These are phyloP conservation scores for Solen grandis DNA, from an alignment of 1,140 invertebrate species.

Conservation along the genomic window DNA sequence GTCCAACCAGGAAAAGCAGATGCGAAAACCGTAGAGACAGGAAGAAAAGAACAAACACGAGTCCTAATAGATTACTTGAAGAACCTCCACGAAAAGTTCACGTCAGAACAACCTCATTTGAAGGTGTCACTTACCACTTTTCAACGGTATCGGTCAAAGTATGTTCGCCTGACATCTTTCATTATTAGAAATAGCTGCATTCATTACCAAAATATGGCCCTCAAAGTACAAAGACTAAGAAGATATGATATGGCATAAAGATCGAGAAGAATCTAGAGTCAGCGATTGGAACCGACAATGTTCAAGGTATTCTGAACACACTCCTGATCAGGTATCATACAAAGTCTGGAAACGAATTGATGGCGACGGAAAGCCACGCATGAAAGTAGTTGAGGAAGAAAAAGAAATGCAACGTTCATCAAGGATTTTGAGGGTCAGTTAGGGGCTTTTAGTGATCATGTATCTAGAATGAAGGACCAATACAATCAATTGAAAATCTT, in stretches of 20 bases:
- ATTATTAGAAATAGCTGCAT: slow-evolving; percentile 39
- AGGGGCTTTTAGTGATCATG: slow-evolving; percentile 27
- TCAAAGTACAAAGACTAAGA: neutral
- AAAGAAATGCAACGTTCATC: neutral
- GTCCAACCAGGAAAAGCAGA: slow-evolving; percentile 23
- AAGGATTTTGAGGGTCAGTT: neutral
- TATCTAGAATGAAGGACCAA: slow-evolving; percentile 22
- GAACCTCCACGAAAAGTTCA: slow-evolving; percentile 7
- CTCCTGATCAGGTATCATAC: neutral
- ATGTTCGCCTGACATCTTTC: slow-evolving; percentile 23
- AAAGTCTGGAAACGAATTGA: slow-evolving; percentile 21
- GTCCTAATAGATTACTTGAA: slow-evolving; percentile 32
- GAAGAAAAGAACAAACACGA: slow-evolving; percentile 6
- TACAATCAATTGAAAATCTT: slow-evolving; percentile 20
- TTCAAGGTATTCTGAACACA: neutral
- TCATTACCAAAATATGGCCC: slow-evolving; percentile 36
- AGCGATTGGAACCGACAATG: slow-evolving; percentile 5
- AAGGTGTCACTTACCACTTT: slow-evolving; percentile 23
- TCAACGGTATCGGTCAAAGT: neutral
- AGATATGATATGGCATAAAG: slow-evolving; percentile 17
- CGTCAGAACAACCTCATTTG: neutral
- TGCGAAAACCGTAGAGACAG: neutral
- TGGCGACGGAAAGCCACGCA: slow-evolving; percentile 19
- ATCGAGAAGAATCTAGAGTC: slow-evolving; percentile 3
- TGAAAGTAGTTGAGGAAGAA: slow-evolving; percentile 38